Evolutionary conservation across 2,797 vertebrate genomes (phyloP), one percentile per base, ranked within the genome.

Genomic region (Arnoldichthys spilopterus): DNA sequence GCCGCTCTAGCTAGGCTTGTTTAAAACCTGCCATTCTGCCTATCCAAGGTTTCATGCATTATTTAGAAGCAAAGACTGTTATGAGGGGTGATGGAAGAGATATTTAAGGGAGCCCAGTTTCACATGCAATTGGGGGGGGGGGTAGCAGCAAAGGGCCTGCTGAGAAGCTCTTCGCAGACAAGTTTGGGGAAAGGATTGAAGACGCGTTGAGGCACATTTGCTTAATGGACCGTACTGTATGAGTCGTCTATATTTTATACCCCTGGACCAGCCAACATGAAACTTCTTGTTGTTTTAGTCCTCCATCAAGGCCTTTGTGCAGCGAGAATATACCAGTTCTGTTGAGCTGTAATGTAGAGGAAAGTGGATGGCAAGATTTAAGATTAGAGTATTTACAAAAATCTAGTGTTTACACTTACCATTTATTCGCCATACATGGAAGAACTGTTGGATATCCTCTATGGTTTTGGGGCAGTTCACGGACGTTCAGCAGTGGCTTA

Each of bases 211-310:
- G 51, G 76, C 76, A 74, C 66, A 70, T 66, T 84, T 70, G 75
- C 67, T 76, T 78, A 72, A 78, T 78, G 79, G 74, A 51, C 69
- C 53, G 66, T 63, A 56, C 56, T 66, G 20, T 56, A 72, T 77
- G 40, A 51, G 30, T 66, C 61, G 28, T 72, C 69, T 75, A 24
- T 76, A 74, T 74, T 74, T 78, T 69, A 76, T 73, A 74, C 51
- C 34, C 40, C 30, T 66, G 45, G 22, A 80, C 64, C 78, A 62
- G 67, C 53, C 54, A 6, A 28, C 66, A 40, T 70, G 43, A 62
- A 78, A 32, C 70, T 40, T 37, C 54, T 62, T 28, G 63, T 78
- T 74, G 66, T 66, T 71, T 67, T n/a, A 53, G 58, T 68, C 49
- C 58, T 59, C 70, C 66, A 51, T 56, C 66, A 63, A 64, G 9